Base-by-base conservation (phyloP, 2,888 invertebrate genomes). In the Julus scandinavius region DNA sequence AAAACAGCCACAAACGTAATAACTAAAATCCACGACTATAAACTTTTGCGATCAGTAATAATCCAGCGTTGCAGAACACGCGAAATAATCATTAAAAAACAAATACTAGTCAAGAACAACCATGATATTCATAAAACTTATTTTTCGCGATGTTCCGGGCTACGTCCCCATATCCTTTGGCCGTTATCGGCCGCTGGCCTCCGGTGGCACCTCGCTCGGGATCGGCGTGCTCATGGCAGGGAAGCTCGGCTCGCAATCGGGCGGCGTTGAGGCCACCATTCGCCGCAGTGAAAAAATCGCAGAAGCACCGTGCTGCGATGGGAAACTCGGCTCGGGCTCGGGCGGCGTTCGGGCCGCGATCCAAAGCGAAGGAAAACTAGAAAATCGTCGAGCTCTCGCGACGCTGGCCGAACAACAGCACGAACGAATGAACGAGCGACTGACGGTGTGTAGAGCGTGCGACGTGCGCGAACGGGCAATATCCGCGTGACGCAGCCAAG, bases 261-360 rank as follows among this genome's bases (percentile, higher is more conserved):
- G 54, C 54, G 54, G 54, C 54, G 15, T 17, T 4, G 3, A 17
- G 15, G 15, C 54, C 54, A 54, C 54, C 54, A 17, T 54, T n/a
- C 17, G 63, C 63, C 63, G 20, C 63, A 2, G 63, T 4, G 20
- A n/a, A 20, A 17, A 20, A 17, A 7, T 3, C n/a, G 63, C 54
- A 17, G 15, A 54, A 54, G 17, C 63, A 7, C 63, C 63, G n/a
- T n/a, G n/a, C 63, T 5, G 45, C 45, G 45, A 45, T 5, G 17
- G 63, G 2, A 63, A 63, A 63, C 15, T 58, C 17, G 17, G 20
- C 63, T 63, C n/a, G 63, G 17, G 20, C 63, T 63, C n/a, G 63
- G 63, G 63, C 63, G 63, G 63, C 63, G 20, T 20, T 63, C 63
- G n/a, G 63, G 63, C 63, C 63, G 7, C 63, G 63, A 63, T 20